Evolutionary conservation across 2,797 vertebrate genomes (phyloP).

Genomic region (Pristis pectinata): DNA sequence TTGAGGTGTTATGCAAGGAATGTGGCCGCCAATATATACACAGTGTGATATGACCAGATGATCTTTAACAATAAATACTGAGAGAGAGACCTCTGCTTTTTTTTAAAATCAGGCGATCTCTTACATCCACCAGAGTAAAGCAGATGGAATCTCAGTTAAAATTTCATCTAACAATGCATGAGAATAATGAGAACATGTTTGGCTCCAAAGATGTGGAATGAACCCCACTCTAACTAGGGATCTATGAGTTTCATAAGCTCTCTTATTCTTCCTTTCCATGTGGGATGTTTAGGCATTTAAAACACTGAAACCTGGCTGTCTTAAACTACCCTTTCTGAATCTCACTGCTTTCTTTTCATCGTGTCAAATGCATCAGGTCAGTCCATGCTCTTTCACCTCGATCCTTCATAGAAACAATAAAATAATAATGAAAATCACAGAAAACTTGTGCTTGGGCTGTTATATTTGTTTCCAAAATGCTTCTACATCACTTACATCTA

Average conservation of each 20-base stretch:
- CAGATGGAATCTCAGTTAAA: not conserved
- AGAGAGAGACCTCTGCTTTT: not conserved
- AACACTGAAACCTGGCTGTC: not conserved
- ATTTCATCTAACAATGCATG: not conserved
- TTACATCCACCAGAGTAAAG: not conserved
- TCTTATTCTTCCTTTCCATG: not conserved
- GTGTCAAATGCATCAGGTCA: no score
- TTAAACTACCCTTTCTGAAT: not conserved
- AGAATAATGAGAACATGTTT: not conserved
- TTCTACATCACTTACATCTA: no score
- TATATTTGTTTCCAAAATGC: no score
- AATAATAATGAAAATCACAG: no score
- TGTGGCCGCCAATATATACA: not conserved
- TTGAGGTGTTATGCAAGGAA: not conserved
- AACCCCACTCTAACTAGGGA: not conserved
- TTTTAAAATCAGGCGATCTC: not conserved
- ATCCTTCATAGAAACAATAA: no score
- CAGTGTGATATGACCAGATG: not conserved
- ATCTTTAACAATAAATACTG: not conserved
- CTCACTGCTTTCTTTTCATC: no score
- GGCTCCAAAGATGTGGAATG: not conserved
- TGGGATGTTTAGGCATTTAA: no score
- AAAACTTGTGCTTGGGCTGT: no score
- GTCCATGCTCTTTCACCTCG: no score
- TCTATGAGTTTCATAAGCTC: not conserved